phyloP scores from a whole-genome alignment of 2,113 vertebrate genomes.

The Synodontis membranacea region DNA sequence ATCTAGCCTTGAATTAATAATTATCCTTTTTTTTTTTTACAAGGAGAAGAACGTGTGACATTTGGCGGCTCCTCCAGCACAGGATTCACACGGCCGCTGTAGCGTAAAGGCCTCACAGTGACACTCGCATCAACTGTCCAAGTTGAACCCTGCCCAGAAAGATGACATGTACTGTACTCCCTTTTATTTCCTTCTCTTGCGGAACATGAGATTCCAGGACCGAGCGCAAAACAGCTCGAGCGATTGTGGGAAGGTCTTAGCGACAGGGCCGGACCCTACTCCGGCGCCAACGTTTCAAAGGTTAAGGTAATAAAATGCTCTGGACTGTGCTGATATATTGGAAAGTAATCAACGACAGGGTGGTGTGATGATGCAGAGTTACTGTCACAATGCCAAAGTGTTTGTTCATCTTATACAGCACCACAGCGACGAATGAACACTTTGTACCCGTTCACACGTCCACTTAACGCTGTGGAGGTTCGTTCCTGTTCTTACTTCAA shows the following conservation, averaged over 20 bases:
- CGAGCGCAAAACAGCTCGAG: not conserved
- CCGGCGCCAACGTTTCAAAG: not conserved
- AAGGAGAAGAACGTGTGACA: not conserved
- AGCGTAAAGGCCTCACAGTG: not conserved
- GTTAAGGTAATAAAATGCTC: not conserved
- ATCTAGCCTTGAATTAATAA: constrained; percentile 32
- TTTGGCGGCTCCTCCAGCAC: not conserved
- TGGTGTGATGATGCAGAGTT: not conserved
- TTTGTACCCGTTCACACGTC: no score
- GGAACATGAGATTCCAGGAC: not conserved
- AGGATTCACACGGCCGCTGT: not conserved
- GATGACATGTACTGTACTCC: not conserved
- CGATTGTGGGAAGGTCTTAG: not conserved
- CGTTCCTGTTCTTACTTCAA: no score
- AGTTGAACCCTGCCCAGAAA: not conserved
- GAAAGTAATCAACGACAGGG: not conserved
- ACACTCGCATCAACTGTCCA: constrained; percentile 5
- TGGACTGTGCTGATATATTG: not conserved
- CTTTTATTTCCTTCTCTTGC: not conserved
- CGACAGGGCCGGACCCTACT: not conserved
- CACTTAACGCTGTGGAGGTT: no score
- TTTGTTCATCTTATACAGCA: not conserved
- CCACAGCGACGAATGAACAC: not conserved
- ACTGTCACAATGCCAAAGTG: not conserved
- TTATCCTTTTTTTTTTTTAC: constrained; percentile 6